phyloP scores from a whole-genome alignment of 2,797 vertebrate genomes.

The Bovichtus diacanthus region DNA sequence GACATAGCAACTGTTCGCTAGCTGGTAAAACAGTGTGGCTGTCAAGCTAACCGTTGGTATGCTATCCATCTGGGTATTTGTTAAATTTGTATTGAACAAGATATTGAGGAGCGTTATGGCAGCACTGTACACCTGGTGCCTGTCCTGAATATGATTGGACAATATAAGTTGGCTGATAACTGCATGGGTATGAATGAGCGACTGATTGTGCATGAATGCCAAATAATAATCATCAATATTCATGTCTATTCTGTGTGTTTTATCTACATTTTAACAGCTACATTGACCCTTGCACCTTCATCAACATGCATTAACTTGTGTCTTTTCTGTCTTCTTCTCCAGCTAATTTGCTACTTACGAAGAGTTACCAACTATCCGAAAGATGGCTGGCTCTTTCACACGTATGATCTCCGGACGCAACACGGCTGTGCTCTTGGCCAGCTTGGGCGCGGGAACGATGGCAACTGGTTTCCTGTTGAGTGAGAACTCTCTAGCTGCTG shows the following conservation, averaged over 20 bases:
- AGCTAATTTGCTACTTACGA: constrained; percentile 48
- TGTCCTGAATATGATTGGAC: neutral
- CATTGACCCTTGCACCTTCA: neutral
- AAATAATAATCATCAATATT: too few species aligned
- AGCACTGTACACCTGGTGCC: neutral
- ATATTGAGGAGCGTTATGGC: too few species aligned
- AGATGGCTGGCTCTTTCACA: constrained; percentile 90
- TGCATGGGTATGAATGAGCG: neutral
- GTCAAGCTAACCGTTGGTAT: too few species aligned
- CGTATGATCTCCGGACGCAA: constrained; percentile 88
- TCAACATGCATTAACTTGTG: neutral
- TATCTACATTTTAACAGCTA: neutral
- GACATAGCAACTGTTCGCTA: too few species aligned
- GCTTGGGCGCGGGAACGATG: constrained; percentile 86
- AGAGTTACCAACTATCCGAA: constrained; percentile 49
- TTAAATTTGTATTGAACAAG: too few species aligned
- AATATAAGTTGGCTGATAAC: neutral
- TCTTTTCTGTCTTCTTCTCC: neutral
- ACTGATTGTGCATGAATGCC: too few species aligned
- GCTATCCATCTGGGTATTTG: too few species aligned
- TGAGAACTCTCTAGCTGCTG: constrained; percentile 77
- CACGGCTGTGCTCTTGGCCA: constrained; percentile 85
- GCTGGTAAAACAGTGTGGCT: too few species aligned
- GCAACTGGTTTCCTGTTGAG: constrained; percentile 87
- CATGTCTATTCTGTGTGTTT: neutral